Base-by-base conservation (phyloP, 2,888 invertebrate genomes). In the Lingula anatina region DNA sequence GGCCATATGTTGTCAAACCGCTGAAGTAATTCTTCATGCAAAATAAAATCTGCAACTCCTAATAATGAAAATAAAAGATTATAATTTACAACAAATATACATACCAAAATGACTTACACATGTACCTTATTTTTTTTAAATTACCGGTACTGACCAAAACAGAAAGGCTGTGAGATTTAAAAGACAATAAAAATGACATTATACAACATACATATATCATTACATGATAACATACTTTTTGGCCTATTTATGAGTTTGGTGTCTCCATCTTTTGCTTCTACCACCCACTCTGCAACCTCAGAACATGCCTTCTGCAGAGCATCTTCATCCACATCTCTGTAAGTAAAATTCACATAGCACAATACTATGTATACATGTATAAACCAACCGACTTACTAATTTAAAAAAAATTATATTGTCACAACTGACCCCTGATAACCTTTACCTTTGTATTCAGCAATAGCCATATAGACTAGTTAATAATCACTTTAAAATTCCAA, bases 1-100 rank as follows among this genome's bases (percentile, higher is more conserved):
- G 79, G 78, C 79, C 79, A 80, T 18, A 79, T 56, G 28, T 68
- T 57, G 0, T 81, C 78, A 65, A 83, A 86, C 42, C 81, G 76
- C 24, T 67, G 70, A 47, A 85, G 77, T 23, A 86, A 69, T 61
- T 83, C 81, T 59, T 79, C 81, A 60, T 86, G 85, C n/a, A 83
- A 60, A 20, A 84, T 72, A 72, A 82, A 86, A 46, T 81, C 70
- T 15, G 83, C 65, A 5, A 59, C 46, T 21, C 50, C 49, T 35
- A 23, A 46, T 3, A 40, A 46, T 21, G 7, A 12, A 7, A 5
- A 38, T n/a, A 7, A 38, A 12, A 7, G 18, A 44, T 18, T 50
- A 44, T 26, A 41, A 31, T 9, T 12, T 15, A 27, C 5, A 49
- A 44, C n/a, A 26, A 15, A 47, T 43, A 20, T 20, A 45, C 5